These are phyloP conservation scores for Drosophila elegans DNA, from an alignment of 1,140 invertebrate species.

Conservation along the genomic window DNA sequence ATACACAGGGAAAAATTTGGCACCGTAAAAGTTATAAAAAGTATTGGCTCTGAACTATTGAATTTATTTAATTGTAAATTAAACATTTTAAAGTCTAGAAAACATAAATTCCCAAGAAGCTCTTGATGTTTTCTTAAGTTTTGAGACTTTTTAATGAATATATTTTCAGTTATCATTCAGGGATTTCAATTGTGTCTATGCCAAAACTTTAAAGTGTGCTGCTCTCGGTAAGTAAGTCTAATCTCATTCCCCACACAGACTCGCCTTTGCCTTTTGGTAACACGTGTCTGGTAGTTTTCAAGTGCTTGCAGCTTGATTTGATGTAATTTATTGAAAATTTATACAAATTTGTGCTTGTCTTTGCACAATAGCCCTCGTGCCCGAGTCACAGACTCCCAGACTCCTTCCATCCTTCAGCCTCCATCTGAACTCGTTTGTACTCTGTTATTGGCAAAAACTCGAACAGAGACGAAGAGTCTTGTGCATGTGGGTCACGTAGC, in stretches of 20 bases:
- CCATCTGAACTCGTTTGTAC: constrained; percentile 42
- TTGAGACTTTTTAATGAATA: too few relatives aligned
- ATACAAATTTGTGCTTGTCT: constrained; percentile 68
- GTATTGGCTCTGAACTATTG: too few relatives aligned
- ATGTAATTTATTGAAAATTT: constrained; percentile 75
- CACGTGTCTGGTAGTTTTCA: constrained; percentile 58
- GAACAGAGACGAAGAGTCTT: constrained; percentile 21
- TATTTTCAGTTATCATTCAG: neutral
- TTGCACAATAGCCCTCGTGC: constrained; percentile 51
- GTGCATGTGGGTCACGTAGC: constrained; percentile 66
- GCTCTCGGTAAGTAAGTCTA: constrained; percentile 18
- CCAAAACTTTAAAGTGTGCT: neutral
- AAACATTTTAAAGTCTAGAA: too few relatives aligned
- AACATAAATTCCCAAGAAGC: too few relatives aligned
- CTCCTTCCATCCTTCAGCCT: neutral
- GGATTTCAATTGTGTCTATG: constrained; percentile 6
- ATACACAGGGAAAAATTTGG: too few relatives aligned
- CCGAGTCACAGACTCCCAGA: neutral
- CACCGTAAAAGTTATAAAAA: too few relatives aligned
- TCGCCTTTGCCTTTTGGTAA: constrained; percentile 18
- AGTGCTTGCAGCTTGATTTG: constrained; percentile 69
- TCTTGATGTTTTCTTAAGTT: too few relatives aligned
- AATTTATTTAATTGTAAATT: too few relatives aligned
- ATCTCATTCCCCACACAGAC: constrained; percentile 40
- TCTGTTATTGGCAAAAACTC: constrained; percentile 49